Evolutionary conservation across 2,888 invertebrate species (phyloP).

Genomic region (Hermaeophaga mercurialis): DNA sequence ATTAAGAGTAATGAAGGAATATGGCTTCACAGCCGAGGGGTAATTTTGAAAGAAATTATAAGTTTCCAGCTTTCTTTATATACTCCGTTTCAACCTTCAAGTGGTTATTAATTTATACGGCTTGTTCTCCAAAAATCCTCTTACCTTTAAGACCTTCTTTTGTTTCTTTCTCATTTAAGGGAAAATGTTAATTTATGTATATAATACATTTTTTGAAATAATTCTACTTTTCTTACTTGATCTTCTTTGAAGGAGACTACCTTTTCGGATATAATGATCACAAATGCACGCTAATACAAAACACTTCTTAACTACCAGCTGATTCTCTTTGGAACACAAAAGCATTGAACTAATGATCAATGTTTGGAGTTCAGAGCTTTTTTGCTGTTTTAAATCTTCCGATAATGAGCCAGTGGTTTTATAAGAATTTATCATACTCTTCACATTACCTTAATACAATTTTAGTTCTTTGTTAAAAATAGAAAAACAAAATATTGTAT

Average conservation of each 20-base stretch:
- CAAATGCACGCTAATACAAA: conserved; percentile 20
- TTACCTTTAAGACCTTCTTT: conserved; percentile 49
- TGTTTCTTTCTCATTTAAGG: conserved; percentile 43
- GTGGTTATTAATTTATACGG: conserved; percentile 54
- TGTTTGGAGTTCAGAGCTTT: conserved; percentile 11
- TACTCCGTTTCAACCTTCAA: conserved; percentile 43
- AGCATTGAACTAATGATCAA: conserved; percentile 15
- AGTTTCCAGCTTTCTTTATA: conserved; percentile 41
- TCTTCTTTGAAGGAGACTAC: conserved; percentile 14
- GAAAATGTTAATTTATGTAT: conserved; percentile 22
- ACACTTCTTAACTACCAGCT: conserved; percentile 13
- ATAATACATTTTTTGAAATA: conserved; percentile 26
- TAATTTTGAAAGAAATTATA: conserved; percentile 50
- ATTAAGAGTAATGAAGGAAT: conserved; percentile 9
- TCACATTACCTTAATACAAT: too few species aligned
- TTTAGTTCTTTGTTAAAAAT: too few species aligned
- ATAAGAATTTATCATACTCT: too few species aligned
- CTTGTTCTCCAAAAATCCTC: conserved; percentile 52
- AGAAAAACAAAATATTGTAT: too few species aligned
- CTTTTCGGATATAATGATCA: conserved; percentile 19
- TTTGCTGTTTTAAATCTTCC: conserved; percentile 10
- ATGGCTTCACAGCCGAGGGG: conserved; percentile 7
- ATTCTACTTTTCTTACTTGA: conserved; percentile 5
- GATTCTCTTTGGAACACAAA: conserved; percentile 17
- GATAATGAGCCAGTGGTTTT: conserved; percentile 8